A percentile compares a stretch with the other conserved stretches of the same genome.
These are phyloP conservation scores for Carassius carassius DNA, from an alignment of 2,113 vertebrate genomes.

Conservation along the genomic window DNA sequence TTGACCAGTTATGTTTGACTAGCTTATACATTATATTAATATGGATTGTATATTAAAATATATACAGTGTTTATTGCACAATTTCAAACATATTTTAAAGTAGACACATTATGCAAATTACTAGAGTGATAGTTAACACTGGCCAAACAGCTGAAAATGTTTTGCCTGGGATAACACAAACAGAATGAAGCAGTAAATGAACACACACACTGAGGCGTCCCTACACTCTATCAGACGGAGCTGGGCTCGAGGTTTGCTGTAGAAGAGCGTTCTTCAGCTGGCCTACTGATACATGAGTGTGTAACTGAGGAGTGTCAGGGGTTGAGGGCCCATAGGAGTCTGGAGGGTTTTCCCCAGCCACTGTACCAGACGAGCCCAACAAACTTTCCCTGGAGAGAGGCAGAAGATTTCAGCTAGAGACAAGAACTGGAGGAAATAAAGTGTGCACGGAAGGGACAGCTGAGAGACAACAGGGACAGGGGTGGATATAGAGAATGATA, in stretches of 20 bases:
- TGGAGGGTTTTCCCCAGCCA: conserved; percentile 53
- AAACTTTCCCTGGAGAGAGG: conserved; percentile 67
- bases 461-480: background rate
- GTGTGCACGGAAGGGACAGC: background rate
- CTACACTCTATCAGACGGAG: conserved; percentile 69
- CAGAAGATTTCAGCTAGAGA: conserved; percentile 24
- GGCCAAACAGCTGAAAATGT: background rate
- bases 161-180: conserved; percentile 22
- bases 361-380: conserved; percentile 59
- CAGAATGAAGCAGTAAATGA: conserved; percentile 41
- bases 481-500: background rate
- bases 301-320: conserved; percentile 64
- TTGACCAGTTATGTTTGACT: background rate
- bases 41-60: background rate
- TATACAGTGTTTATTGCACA: background rate
- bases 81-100: background rate
- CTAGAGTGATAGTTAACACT: background rate
- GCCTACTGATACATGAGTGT: conserved; percentile 76
- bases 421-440: conserved; percentile 28
- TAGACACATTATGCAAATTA: background rate
- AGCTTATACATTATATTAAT: background rate
- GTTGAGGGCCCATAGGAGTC: conserved; percentile 20
- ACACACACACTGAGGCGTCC: conserved; percentile 61
- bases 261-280: conserved; percentile 72
- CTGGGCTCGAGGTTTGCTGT: conserved; percentile 67